These are phyloP conservation scores for Rhineura floridana DNA, from an alignment of 2,113 vertebrate species.

Conservation along the genomic window DNA sequence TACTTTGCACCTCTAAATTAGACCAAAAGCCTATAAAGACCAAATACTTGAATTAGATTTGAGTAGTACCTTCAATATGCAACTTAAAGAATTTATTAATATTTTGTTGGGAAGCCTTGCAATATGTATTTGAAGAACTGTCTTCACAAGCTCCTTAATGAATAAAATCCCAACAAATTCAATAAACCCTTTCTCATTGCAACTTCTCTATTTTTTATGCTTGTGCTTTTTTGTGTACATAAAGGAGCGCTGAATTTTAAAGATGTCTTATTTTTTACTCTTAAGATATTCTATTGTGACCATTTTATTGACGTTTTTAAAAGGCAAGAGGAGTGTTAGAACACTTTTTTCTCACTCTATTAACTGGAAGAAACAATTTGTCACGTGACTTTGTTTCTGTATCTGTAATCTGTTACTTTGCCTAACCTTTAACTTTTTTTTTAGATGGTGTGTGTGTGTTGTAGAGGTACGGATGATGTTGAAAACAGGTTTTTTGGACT, in stretches of 20 bases:
- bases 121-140: constrained; percentile 19
- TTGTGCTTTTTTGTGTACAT: neutral
- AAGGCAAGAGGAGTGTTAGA: constrained; percentile 27
- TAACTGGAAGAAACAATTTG: constrained; percentile 21
- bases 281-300: constrained; percentile 16
- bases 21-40: constrained; percentile 2
- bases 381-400: neutral
- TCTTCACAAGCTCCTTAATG: neutral
- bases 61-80: constrained; percentile 8
- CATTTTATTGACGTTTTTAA: constrained; percentile 36
- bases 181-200: constrained; percentile 14
- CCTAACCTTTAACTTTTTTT: neutral
- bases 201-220: constrained; percentile 14
- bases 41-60: constrained; percentile 17
- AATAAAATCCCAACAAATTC: neutral
- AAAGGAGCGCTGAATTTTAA: neutral
- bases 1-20: constrained; percentile 20
- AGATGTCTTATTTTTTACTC: neutral
- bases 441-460: neutral
- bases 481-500: constrained; percentile 13
- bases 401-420: neutral
- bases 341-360: constrained; percentile 1
- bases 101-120: constrained; percentile 8
- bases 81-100: constrained; percentile 6
- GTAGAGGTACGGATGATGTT: constrained; percentile 2